Evolutionary conservation across 2,113 vertebrate genomes (phyloP).

Genomic region (Chloropsis hardwickii): DNA sequence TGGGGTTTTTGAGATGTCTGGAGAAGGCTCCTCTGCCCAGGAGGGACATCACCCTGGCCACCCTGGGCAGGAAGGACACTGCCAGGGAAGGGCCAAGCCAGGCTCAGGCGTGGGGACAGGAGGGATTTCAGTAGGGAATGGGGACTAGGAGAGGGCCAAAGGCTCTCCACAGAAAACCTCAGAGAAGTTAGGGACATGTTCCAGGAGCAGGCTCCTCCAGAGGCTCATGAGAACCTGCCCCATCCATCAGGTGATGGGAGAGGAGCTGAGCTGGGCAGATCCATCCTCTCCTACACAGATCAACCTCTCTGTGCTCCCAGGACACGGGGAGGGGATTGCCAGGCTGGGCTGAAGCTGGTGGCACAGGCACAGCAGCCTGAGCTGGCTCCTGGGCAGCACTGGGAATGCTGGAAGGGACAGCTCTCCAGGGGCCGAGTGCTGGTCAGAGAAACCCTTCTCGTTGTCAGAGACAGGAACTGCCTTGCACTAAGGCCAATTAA

Average conservation of each 20-base stretch:
- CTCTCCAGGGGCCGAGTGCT: background rate
- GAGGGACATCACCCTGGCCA: accelerated
- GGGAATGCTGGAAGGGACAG: background rate
- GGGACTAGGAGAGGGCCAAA: background rate
- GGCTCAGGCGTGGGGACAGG: background rate
- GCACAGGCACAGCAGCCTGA: background rate
- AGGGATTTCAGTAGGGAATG: background rate
- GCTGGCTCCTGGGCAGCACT: background rate
- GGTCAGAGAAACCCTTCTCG: constrained; percentile 8
- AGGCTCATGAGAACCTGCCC: background rate
- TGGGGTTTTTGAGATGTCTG: background rate
- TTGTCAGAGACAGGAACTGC: constrained; percentile 49
- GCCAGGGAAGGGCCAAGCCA: background rate
- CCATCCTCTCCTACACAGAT: background rate
- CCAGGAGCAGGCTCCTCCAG: background rate
- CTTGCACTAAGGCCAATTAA: constrained; percentile 59
- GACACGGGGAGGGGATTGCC: background rate
- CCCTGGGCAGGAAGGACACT: background rate
- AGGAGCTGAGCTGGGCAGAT: background rate
- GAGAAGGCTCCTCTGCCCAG: background rate
- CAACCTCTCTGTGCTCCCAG: background rate
- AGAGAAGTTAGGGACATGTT: background rate
- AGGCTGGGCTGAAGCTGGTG: background rate
- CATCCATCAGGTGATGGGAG: accelerated
- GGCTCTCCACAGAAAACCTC: background rate